Percentiles rank a stretch among this genome's conserved stretches.
Conservation (phyloP, 2,113 vertebrate genomes). For the Ramphastos sulfuratus region DNA sequence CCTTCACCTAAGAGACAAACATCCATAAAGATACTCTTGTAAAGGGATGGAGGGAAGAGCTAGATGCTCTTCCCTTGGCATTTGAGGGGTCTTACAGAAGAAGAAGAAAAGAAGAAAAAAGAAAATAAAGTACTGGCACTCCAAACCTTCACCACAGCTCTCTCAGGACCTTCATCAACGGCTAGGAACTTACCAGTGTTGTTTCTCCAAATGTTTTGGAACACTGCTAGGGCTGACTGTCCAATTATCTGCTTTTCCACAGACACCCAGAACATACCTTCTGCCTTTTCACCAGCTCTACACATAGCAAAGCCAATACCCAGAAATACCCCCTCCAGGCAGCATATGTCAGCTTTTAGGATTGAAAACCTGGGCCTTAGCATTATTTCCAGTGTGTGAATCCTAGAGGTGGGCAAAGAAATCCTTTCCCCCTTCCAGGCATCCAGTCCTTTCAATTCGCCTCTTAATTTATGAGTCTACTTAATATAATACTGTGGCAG, state of each 20-base stretch:
- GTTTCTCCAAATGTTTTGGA: not conserved
- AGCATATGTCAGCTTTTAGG: not conserved
- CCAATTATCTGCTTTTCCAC: not conserved
- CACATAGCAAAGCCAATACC: not conserved
- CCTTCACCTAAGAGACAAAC: not conserved
- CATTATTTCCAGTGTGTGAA: not conserved
- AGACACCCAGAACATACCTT: not conserved
- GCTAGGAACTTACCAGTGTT: not conserved
- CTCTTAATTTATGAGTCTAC: not conserved
- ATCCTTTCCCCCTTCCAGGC: not conserved
- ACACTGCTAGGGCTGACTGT: not conserved
- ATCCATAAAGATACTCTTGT: not conserved
- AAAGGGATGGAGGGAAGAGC: not conserved
- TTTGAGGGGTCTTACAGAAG: not conserved
- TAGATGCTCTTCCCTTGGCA: not conserved
- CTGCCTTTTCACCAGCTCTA: not conserved
- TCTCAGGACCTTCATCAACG: not conserved
- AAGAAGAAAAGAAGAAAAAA: not conserved
- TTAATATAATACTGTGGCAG: not conserved
- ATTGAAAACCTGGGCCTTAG: not conserved
- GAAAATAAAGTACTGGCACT: not conserved
- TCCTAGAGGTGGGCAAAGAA: not conserved
- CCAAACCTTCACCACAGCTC: not conserved
- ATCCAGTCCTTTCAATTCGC: not conserved
- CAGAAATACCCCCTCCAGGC: not conserved